Evolutionary conservation across 2,797 vertebrate species (phyloP).

Genomic region (Sciurus vulgaris): DNA sequence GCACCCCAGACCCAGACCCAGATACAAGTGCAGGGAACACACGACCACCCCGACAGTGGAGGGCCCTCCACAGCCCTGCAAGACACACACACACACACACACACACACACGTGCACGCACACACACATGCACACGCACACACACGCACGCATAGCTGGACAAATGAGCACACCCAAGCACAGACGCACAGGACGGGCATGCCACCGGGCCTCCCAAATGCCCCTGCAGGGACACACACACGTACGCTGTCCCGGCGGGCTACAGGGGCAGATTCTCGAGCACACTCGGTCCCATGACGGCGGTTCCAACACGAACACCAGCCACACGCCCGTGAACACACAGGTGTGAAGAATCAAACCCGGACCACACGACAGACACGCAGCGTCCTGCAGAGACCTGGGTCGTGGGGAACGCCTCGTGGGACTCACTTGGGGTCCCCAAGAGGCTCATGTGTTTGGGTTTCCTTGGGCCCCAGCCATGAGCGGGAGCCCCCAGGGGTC

Average conservation of each 20-base stretch:
- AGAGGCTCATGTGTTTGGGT: neutral
- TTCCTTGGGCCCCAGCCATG: neutral
- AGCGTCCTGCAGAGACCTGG: neutral
- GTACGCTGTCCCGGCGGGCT: neutral
- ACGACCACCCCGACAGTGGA: accelerated
- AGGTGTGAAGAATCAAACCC: neutral
- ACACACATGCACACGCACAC: too few species aligned
- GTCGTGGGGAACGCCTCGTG: neutral
- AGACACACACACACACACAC: accelerated
- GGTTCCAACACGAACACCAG: neutral
- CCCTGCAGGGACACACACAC: too few species aligned
- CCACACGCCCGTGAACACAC: accelerated
- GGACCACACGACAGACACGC: neutral
- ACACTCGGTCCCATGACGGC: neutral
- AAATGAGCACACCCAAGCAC: neutral
- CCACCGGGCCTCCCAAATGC: neutral
- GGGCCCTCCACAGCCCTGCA: neutral
- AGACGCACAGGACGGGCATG: neutral
- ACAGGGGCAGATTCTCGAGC: neutral
- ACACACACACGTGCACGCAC: neutral
- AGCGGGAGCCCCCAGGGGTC: neutral
- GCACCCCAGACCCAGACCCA: neutral
- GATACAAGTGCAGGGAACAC: neutral
- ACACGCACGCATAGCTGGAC: neutral
- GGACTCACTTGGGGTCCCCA: neutral